Percentiles rank a stretch among this genome's conserved stretches.
Evolutionary conservation across 2,797 vertebrate genomes (phyloP).

Genomic region (Hydrolagus colliei): DNA sequence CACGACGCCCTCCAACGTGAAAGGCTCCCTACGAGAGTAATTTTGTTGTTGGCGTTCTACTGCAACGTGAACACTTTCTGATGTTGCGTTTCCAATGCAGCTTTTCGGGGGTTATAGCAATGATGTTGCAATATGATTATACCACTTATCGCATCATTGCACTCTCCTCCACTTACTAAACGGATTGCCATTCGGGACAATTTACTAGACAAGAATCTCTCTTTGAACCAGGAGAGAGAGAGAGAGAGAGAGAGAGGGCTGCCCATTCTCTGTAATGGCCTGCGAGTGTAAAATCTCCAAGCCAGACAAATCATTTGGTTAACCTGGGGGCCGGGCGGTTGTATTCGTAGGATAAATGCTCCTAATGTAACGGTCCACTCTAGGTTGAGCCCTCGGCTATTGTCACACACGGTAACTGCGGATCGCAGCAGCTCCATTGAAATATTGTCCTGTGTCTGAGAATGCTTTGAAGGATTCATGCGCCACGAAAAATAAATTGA

Average conservation of each 20-base stretch:
- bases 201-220: background rate
- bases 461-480: conserved; percentile 18
- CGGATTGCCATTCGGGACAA: background rate
- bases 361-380: background rate
- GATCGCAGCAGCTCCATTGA: background rate
- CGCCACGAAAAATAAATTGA: background rate
- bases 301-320: conserved; percentile 14
- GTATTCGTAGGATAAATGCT: background rate
- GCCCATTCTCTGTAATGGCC: conserved; percentile 7
- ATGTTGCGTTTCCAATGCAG: background rate
- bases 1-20: too few relatives aligned
- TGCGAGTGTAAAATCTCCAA: background rate
- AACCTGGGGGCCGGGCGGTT: background rate
- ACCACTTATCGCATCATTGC: background rate
- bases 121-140: background rate
- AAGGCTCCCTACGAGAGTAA: too few relatives aligned
- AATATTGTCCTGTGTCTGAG: background rate
- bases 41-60: too few relatives aligned
- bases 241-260: background rate
- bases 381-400: background rate
- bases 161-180: background rate
- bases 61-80: too few relatives aligned
- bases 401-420: background rate
- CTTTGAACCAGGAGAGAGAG: background rate
- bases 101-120: background rate